Conservation (phyloP, 2,888 invertebrate species). For the Scaptodrosophila latifasciaeformis region DNA sequence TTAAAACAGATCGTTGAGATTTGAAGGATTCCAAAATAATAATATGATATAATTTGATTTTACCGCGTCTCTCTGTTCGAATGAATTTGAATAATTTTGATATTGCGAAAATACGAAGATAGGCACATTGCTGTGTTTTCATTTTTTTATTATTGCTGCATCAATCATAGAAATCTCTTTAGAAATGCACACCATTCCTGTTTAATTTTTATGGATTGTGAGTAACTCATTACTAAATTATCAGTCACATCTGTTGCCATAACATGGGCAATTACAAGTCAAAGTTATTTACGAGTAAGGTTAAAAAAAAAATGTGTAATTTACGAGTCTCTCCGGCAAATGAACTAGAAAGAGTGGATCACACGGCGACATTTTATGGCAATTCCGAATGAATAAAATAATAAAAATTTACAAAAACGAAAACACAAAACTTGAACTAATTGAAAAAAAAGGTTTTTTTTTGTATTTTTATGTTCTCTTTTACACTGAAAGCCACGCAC, state of each 20-base stretch:
- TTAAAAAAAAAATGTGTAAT: conserved; percentile 48
- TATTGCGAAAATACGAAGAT: too few species aligned
- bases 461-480: conserved; percentile 37
- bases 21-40: conserved; percentile 37
- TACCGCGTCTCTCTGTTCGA: conserved; percentile 58
- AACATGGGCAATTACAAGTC: conserved; percentile 48
- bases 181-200: not conserved
- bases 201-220: not conserved
- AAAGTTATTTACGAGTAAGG: conserved; percentile 64
- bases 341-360: conserved; percentile 40
- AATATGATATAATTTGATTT: conserved; percentile 66
- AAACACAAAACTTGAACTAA: conserved; percentile 36
- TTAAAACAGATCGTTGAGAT: not conserved
- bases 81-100: too few species aligned
- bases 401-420: too few species aligned
- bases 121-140: too few species aligned
- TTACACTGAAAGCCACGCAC: conserved; percentile 1
- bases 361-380: conserved; percentile 58
- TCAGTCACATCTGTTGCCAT: conserved; percentile 42
- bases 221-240: conserved; percentile 20
- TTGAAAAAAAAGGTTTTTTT: conserved; percentile 56
- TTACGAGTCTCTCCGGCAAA: conserved; percentile 52
- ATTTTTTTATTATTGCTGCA: too few species aligned
- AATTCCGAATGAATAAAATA: not conserved
- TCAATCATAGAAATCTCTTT: too few species aligned